Evolutionary conservation across 2,797 vertebrate genomes (phyloP).

Genomic region (Myotis pilosus): DNA sequence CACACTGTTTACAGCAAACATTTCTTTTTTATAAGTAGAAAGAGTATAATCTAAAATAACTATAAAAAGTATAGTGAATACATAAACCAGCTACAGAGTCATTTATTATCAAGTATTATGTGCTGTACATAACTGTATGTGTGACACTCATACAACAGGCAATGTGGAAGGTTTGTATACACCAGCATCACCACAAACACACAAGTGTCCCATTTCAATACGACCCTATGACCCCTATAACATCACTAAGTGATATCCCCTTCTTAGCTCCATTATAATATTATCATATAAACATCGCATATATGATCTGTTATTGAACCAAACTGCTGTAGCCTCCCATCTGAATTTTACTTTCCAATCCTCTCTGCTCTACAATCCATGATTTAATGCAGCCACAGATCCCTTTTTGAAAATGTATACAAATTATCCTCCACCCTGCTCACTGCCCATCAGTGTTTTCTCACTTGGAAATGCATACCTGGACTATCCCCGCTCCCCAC

Average conservation of each 20-base stretch:
- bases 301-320: neutral
- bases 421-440: neutral
- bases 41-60: neutral
- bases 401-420: neutral
- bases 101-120: neutral
- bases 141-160: neutral
- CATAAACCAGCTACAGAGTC: neutral
- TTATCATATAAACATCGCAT: no score
- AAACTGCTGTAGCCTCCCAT: neutral
- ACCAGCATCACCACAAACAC: neutral
- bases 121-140: neutral
- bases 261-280: neutral
- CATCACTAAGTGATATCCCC: neutral
- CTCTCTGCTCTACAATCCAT: neutral
- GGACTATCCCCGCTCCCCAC: accelerated
- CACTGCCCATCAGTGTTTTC: neutral
- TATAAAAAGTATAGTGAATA: no score
- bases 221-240: accelerated
- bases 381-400: neutral
- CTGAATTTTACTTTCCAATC: neutral
- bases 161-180: neutral
- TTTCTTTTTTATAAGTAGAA: neutral
- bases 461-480: neutral
- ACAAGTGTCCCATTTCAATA: neutral
- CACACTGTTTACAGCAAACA: neutral